Evolutionary conservation across 2,888 invertebrate genomes (phyloP).

Genomic region (Silvanus unidentatus): DNA sequence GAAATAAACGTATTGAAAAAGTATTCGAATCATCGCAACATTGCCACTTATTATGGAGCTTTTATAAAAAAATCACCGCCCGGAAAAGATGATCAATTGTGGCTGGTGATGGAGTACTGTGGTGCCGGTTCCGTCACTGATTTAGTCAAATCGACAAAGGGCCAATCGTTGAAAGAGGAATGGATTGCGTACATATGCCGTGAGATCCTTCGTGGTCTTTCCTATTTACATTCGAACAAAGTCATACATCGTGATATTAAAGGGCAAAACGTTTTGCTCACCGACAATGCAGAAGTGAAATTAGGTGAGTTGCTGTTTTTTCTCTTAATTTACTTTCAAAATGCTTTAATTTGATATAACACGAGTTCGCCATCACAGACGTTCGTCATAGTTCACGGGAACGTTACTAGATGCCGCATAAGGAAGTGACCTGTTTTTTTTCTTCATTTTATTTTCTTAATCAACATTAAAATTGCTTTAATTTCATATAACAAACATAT

Average conservation of each 20-base stretch:
- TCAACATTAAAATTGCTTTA: too few species aligned
- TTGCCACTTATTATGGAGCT: constrained; percentile 99
- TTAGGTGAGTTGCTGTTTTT: constrained; percentile 56
- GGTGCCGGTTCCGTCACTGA: constrained; percentile 98
- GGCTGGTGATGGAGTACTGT: constrained; percentile 99
- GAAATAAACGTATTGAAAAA: constrained; percentile 99
- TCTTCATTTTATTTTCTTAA: too few species aligned
- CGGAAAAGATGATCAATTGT: constrained; percentile 98
- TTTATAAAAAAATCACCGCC: constrained; percentile 99
- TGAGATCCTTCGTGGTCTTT: constrained; percentile 90
- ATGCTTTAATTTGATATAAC: too few species aligned
- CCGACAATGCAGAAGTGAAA: constrained; percentile 99
- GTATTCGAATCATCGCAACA: constrained; percentile 98
- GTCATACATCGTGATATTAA: constrained; percentile 99
- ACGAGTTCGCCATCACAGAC: too few species aligned
- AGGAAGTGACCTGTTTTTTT: too few species aligned
- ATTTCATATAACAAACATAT: too few species aligned
- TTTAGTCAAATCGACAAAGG: constrained; percentile 98
- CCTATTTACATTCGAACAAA: constrained; percentile 97
- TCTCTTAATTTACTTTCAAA: background rate
- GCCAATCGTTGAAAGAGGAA: constrained; percentile 96
- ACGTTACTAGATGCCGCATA: too few species aligned
- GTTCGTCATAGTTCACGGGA: too few species aligned
- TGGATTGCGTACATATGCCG: constrained; percentile 99
- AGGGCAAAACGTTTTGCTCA: constrained; percentile 97